Evolutionary conservation across 2,888 invertebrate species (phyloP).

Genomic region (Meganola albula): DNA sequence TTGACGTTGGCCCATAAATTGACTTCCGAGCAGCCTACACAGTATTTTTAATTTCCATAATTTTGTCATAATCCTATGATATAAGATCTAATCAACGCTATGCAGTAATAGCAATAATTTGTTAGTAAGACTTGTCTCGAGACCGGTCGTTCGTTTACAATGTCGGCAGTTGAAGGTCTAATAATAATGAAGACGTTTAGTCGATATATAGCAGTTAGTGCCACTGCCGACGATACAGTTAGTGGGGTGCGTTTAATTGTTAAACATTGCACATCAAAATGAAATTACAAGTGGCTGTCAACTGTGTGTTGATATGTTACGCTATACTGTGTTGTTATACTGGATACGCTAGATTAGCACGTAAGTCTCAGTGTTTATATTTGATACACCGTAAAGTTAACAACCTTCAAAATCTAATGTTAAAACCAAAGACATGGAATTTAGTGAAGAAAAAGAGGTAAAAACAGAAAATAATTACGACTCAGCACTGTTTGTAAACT

Average conservation of each 20-base stretch:
- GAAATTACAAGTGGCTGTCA: slow-evolving; percentile 33
- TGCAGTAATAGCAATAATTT: slow-evolving; percentile 17
- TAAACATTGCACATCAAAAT: slow-evolving; percentile 36
- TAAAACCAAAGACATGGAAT: no score
- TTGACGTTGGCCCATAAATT: no score
- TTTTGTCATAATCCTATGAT: background rate
- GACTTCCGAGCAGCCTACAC: no score
- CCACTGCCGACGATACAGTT: slow-evolving; percentile 35
- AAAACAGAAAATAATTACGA: no score
- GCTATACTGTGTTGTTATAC: slow-evolving; percentile 32
- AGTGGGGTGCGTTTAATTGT: slow-evolving; percentile 39
- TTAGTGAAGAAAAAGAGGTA: no score
- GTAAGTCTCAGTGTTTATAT: slow-evolving; percentile 55
- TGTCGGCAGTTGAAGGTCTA: slow-evolving; percentile 43
- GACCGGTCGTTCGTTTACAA: slow-evolving; percentile 29
- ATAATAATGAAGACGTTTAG: slow-evolving; percentile 44
- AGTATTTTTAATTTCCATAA: background rate
- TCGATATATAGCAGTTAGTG: slow-evolving; percentile 55
- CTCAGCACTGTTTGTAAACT: no score
- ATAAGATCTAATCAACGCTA: slow-evolving; percentile 6
- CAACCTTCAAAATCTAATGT: no score
- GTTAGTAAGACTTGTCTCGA: slow-evolving; percentile 11
- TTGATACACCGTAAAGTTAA: no score
- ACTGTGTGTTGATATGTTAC: slow-evolving; percentile 35
- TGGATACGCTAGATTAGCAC: slow-evolving; percentile 49